A percentile compares a stretch with the other conserved stretches of the same genome.
phyloP scores from a whole-genome alignment of 2,888 invertebrate genomes.

The Clistopyga incitator region DNA sequence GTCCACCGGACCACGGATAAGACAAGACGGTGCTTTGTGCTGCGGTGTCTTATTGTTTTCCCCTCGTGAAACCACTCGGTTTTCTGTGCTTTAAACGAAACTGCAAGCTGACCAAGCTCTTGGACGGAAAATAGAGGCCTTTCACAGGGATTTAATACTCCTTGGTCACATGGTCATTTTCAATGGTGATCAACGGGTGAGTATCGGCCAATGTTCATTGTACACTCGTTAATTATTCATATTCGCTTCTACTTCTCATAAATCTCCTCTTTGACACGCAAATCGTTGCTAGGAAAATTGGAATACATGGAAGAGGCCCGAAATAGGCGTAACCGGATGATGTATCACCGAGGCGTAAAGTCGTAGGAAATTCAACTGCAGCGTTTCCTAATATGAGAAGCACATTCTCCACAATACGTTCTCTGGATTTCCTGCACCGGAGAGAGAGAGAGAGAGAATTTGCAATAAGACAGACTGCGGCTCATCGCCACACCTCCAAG shows the following conservation, averaged over 20 bases:
- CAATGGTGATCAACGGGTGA: not conserved
- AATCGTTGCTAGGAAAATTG: too few relatives aligned
- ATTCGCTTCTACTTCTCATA: too few relatives aligned
- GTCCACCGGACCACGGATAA: constrained; percentile 51
- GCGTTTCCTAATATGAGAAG: not conserved
- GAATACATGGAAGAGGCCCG: too few relatives aligned
- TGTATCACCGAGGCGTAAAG: not conserved
- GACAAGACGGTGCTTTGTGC: constrained; percentile 74
- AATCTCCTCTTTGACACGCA: too few relatives aligned
- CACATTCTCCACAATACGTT: not conserved
- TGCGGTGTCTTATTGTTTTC: constrained; percentile 70
- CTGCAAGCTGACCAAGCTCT: not conserved
- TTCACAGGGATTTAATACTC: not conserved
- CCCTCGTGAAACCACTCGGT: constrained; percentile 11
- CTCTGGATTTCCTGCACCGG: not conserved
- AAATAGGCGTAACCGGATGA: not conserved
- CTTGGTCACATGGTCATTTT: too few relatives aligned
- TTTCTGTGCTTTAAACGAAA: constrained; percentile 6
- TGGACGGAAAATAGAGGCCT: not conserved
- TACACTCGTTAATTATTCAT: too few relatives aligned
- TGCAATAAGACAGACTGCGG: constrained; percentile 29
- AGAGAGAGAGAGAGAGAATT: constrained; percentile 3
- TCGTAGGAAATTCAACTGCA: not conserved
- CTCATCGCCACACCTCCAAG: not conserved
- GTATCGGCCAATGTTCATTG: too few relatives aligned